Conservation (phyloP, 2,113 vertebrate genomes). For the Saimiri boliviensis region DNA sequence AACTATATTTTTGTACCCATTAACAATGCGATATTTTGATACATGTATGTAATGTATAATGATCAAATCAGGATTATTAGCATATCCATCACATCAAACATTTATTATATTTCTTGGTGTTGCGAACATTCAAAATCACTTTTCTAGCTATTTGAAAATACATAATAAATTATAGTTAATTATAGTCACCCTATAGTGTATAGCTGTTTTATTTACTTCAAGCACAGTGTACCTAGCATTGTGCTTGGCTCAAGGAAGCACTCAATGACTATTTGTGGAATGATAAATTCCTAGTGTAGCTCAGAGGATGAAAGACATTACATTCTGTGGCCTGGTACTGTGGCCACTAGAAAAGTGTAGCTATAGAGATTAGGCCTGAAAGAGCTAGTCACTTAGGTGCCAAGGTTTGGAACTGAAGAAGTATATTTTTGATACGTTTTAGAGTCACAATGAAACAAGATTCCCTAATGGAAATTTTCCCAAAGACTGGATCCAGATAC, state of each 20-base stretch:
- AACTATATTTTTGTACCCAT: no score
- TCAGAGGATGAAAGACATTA: not conserved
- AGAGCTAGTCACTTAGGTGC: not conserved
- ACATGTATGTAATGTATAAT: not conserved
- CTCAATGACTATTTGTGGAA: not conserved
- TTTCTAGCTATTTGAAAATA: not conserved
- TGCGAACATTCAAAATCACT: not conserved
- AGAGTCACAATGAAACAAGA: slow-evolving; percentile 56
- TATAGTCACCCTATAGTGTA: not conserved
- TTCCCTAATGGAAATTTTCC: slow-evolving; percentile 55
- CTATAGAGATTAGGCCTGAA: slow-evolving; percentile 10
- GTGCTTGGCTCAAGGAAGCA: slow-evolving; percentile 4
- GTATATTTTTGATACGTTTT: slow-evolving; percentile 47
- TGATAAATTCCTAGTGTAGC: not conserved
- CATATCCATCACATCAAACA: not conserved
- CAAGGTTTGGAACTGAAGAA: slow-evolving; percentile 50
- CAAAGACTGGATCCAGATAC: slow-evolving; percentile 57
- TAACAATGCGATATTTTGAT: not conserved
- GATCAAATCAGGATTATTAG: not conserved
- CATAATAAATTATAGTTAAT: not conserved
- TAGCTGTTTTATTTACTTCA: not conserved
- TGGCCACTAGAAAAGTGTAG: slow-evolving; percentile 8
- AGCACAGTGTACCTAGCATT: not conserved
- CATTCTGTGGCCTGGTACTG: not conserved
- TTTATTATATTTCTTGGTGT: not conserved